A percentile compares a stretch with the other conserved stretches of the same genome.
Evolutionary conservation across 2,797 vertebrate species (phyloP).

Genomic region (Hemibagrus guttatus): DNA sequence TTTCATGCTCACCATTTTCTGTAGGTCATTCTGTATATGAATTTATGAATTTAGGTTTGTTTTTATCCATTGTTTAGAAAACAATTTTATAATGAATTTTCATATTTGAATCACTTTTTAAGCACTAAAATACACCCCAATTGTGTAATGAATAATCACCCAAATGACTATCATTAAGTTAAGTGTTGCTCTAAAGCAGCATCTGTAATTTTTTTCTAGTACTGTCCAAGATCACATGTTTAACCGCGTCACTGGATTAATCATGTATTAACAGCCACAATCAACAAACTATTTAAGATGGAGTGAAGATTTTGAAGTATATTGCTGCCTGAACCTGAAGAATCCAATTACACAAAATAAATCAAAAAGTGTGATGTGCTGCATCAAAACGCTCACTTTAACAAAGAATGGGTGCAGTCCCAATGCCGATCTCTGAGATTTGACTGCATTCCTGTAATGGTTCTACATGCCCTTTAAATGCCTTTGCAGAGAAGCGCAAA

Average conservation of each 20-base stretch:
- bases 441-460: background rate
- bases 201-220: background rate
- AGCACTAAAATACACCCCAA: background rate
- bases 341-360: background rate
- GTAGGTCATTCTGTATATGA: background rate
- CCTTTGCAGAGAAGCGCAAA: constrained; percentile 8
- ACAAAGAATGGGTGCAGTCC: constrained; percentile 16
- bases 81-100: no score
- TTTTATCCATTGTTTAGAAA: background rate
- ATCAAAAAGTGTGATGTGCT: constrained; percentile 2
- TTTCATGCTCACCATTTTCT: background rate
- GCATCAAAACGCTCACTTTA: background rate
- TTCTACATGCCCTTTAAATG: background rate
- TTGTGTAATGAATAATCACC: background rate
- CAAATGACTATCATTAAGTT: background rate
- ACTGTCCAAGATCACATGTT: background rate
- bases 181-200: background rate
- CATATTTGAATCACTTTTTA: background rate
- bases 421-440: constrained; percentile 12
- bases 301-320: background rate
- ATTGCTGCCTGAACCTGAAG: background rate
- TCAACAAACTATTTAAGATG: background rate
- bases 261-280: background rate
- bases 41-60: background rate
- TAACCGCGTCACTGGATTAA: background rate